A percentile compares a stretch with the other conserved stretches of the same genome.
Conservation (phyloP, 2,888 invertebrate species). For the Amphipyra berbera region DNA sequence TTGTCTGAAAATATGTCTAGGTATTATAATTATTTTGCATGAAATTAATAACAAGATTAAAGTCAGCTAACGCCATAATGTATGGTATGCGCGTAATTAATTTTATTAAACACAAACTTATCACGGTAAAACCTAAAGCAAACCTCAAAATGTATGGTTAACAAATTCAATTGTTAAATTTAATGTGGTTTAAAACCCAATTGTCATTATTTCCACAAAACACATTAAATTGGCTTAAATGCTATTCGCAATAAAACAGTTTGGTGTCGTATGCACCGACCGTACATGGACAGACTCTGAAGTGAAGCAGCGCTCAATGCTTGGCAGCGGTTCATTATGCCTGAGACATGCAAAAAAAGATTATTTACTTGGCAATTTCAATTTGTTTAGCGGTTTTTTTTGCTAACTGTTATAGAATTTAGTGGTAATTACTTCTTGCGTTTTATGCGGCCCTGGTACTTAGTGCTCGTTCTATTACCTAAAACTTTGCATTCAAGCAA, state of each 20-base stretch:
- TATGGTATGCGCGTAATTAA: no score
- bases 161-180: constrained; percentile 14
- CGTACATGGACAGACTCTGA: constrained; percentile 18
- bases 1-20: no score
- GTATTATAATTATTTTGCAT: no score
- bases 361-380: constrained; percentile 30
- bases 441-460: constrained; percentile 26
- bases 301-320: constrained; percentile 28
- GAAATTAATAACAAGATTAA: no score
- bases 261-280: constrained; percentile 37
- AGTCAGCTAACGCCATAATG: no score
- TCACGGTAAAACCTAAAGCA: no score
- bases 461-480: not conserved
- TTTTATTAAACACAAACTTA: no score
- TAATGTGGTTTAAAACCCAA: constrained; percentile 14
- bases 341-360: constrained; percentile 39
- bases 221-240: constrained; percentile 27
- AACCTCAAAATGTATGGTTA: constrained; percentile 1
- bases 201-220: constrained; percentile 29
- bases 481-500: not conserved
- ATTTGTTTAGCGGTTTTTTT: constrained; percentile 11
- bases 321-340: constrained; percentile 50
- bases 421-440: constrained; percentile 4
- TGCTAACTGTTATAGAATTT: constrained; percentile 5
- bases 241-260: constrained; percentile 32